Conservation (phyloP, 1,140 invertebrate genomes). For the Cotesia typhae region DNA sequence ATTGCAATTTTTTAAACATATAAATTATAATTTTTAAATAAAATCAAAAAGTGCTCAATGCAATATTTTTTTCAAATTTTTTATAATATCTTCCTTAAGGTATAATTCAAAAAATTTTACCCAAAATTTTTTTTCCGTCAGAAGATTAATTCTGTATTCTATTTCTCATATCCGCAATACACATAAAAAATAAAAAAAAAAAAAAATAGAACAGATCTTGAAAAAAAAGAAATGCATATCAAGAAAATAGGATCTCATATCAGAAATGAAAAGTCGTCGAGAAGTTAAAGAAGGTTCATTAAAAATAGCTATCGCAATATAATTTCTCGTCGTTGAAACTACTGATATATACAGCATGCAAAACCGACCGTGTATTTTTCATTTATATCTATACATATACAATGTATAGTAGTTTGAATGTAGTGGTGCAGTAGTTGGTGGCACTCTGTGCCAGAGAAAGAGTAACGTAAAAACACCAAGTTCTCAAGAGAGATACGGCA, state of each 20-base stretch:
- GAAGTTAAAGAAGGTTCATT: slow-evolving; percentile 53
- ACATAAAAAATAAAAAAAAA: background rate
- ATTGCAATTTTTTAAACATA: too few species aligned
- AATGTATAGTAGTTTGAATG: background rate
- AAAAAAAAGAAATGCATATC: slow-evolving; percentile 41
- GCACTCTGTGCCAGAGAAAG: slow-evolving; percentile 26
- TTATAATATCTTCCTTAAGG: too few species aligned
- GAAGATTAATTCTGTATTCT: too few species aligned
- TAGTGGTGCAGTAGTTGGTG: slow-evolving; percentile 30
- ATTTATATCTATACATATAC: background rate
- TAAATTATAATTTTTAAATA: too few species aligned
- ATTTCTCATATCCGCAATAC: too few species aligned
- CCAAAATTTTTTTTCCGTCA: too few species aligned
- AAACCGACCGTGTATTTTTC: slow-evolving; percentile 30
- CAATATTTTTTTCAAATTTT: too few species aligned
- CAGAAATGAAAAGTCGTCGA: slow-evolving; percentile 12
- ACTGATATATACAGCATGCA: slow-evolving; percentile 39
- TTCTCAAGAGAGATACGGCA: slow-evolving; percentile 60
- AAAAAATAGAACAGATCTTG: slow-evolving; percentile 51
- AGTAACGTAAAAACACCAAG: slow-evolving; percentile 48
- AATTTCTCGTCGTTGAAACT: slow-evolving; percentile 44
- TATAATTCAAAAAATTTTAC: too few species aligned
- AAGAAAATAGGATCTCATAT: too few species aligned
- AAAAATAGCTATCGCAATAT: slow-evolving; percentile 62
- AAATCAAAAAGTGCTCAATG: too few species aligned